Evolutionary conservation across 1,140 invertebrate species (phyloP), one percentile per base, ranked within the genome.

Genomic region (Catajapyx aquilonaris): DNA sequence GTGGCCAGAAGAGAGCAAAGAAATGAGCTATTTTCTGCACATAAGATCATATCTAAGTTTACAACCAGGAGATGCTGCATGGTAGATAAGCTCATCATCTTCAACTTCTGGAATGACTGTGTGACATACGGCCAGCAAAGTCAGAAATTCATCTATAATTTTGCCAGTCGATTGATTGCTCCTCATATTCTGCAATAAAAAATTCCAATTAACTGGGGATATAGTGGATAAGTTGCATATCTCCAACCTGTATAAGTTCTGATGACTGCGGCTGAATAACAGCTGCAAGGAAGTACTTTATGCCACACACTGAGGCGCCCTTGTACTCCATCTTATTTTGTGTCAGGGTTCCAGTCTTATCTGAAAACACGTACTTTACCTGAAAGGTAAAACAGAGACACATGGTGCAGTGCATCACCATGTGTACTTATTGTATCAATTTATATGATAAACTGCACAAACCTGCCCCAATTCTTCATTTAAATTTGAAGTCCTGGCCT

Each of bases 271-370:
- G 32, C 20, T 46, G 37, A 16, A 31, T 23, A n/a, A n/a, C n/a
- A 4, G 57, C 52, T 18, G 53, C 50, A 7, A 55, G 60, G 7
- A 61, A 61, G 52, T 81, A 94, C 15, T 80, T 61, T n/a, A 63
- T 62, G 0, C 80, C 79, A 2, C 69, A 86, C 19, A 96, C 73
- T 3, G 80, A 76, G 54, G 84, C 90, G 42, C 74, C 68, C 56
- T 91, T 87, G 53, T 96, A 98, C 52, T 88, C 85, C 94, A 99
- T 99, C 7, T 95, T 68, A 60, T 99, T 99, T 50, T 75, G 69
- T n/a, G 90, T 99, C 41, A 94, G 66, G 0, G 93, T 97, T 20
- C 93, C 93, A 4, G 91, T 96, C 61, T 95, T 95, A 54, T 94
- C 88, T 30, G 84, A 88, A 57, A 94, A 91, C 25, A 93, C 73